Conservation (phyloP, 2,797 vertebrate species). For the Hozukius guyotensis region DNA sequence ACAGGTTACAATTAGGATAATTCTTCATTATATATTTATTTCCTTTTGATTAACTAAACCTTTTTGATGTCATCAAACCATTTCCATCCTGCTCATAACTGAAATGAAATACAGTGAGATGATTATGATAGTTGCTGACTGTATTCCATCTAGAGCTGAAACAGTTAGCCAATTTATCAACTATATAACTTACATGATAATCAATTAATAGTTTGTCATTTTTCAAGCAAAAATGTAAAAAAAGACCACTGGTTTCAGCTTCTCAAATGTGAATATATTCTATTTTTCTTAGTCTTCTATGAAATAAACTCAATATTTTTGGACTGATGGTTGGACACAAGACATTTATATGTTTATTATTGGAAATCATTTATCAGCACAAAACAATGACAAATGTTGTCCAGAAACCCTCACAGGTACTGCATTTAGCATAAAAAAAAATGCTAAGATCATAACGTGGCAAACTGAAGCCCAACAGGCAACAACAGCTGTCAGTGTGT, state of each 20-base stretch:
- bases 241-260: neutral
- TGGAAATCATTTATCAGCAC: too few species aligned
- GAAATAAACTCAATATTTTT: too few species aligned
- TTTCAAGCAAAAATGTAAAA: neutral
- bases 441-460: accelerated
- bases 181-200: neutral
- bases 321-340: neutral
- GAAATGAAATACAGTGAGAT: neutral
- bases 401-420: too few species aligned
- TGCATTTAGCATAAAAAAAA: too few species aligned
- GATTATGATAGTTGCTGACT: conserved; percentile 1
- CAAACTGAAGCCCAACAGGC: too few species aligned
- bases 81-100: neutral
- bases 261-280: neutral
- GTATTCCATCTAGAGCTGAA: neutral
- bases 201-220: neutral
- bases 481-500: too few species aligned
- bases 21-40: conserved; percentile 23
- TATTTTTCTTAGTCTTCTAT: neutral
- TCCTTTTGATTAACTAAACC: conserved; percentile 34
- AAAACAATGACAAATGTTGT: too few species aligned
- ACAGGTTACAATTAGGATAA: conserved; percentile 46
- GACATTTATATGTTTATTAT: neutral
- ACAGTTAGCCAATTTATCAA: neutral
- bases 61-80: conserved; percentile 22